Evolutionary conservation across 2,113 vertebrate genomes (phyloP).

Genomic region (Hydropotes inermis): DNA sequence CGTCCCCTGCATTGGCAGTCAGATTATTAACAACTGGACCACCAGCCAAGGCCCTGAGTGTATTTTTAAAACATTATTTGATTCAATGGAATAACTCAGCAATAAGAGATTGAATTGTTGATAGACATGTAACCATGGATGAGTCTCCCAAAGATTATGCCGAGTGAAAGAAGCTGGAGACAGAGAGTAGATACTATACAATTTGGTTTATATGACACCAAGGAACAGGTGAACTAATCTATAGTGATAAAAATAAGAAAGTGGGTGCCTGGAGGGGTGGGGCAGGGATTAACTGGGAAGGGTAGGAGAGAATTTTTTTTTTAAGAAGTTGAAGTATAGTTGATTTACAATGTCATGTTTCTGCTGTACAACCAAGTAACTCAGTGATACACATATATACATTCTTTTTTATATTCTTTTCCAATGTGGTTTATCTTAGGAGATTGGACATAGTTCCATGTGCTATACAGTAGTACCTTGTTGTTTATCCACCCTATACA

Average conservation of each 20-base stretch:
- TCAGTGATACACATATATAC: neutral
- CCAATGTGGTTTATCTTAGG: neutral
- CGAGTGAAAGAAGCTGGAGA: neutral
- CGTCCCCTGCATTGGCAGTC: neutral
- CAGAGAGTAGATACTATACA: rapidly evolving
- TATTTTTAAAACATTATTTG: neutral
- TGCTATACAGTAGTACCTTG: neutral
- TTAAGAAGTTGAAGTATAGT: neutral
- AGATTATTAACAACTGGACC: neutral
- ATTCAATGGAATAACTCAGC: neutral
- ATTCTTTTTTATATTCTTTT: neutral
- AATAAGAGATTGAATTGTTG: neutral
- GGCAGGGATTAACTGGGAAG: neutral
- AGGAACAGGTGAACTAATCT: neutral
- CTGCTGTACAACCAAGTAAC: neutral
- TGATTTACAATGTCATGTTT: neutral
- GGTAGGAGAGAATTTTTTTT: neutral
- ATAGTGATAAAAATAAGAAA: neutral
- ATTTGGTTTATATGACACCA: no score
- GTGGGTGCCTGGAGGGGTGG: rapidly evolving
- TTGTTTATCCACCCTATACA: neutral
- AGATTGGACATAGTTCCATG: neutral
- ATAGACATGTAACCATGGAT: rapidly evolving
- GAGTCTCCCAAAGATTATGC: neutral
- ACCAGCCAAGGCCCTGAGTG: neutral